Evolutionary conservation across 2,888 invertebrate species (phyloP).

Genomic region (Drosophila ustulata): DNA sequence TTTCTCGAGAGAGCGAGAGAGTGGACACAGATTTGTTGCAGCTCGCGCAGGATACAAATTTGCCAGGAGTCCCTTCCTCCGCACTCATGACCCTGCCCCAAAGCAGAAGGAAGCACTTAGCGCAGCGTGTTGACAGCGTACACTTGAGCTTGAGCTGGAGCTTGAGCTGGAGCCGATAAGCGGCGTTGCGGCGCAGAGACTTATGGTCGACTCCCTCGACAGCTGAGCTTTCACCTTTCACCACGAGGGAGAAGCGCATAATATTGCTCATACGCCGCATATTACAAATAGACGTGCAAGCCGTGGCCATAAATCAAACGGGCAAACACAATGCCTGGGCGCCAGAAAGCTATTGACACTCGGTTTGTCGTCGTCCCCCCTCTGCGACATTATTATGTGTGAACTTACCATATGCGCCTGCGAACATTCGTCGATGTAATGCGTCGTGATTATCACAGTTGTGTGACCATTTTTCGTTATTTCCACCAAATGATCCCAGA

Average conservation of each 20-base stretch:
- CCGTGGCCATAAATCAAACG: constrained; percentile 70
- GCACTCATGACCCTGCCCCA: not conserved
- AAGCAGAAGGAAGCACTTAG: constrained; percentile 75
- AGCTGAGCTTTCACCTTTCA: constrained; percentile 77
- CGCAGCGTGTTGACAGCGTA: constrained; percentile 72
- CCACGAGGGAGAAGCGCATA: constrained; percentile 43
- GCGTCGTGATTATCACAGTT: constrained; percentile 94
- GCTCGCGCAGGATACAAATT: constrained; percentile 76
- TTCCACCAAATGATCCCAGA: constrained; percentile 94
- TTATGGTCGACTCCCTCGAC: constrained; percentile 38
- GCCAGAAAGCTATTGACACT: constrained; percentile 74
- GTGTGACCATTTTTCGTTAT: constrained; percentile 91
- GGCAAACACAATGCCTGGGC: constrained; percentile 76
- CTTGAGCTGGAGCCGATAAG: constrained; percentile 67
- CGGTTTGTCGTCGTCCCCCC: constrained; percentile 9
- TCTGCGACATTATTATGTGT: not conserved
- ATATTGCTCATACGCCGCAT: constrained; percentile 78
- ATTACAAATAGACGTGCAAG: constrained; percentile 70
- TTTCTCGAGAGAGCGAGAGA: constrained; percentile 8
- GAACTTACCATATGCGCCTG: constrained; percentile 91
- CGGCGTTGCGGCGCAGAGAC: constrained; percentile 35
- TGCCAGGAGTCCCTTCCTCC: constrained; percentile 48
- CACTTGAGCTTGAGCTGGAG: constrained; percentile 43
- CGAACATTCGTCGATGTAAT: constrained; percentile 94
- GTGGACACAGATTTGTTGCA: constrained; percentile 76